Evolutionary conservation across 2,113 vertebrate species (phyloP), one percentile per base, ranked within the genome.

Genomic region (Tenrec ecaudatus): DNA sequence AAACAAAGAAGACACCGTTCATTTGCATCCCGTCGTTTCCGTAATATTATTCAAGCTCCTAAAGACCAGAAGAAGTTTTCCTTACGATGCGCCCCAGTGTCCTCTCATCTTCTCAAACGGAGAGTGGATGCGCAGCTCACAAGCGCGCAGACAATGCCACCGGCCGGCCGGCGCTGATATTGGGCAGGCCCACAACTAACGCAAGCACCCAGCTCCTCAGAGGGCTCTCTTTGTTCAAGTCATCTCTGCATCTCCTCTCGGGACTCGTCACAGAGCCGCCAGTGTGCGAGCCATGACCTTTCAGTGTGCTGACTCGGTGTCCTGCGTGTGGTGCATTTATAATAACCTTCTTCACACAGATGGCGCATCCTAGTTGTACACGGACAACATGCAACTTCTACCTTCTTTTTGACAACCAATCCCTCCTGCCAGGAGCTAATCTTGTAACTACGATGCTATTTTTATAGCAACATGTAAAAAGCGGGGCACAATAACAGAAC

Each of bases 131-230:
- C 88, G 31, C 73, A 87, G 78, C 68, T n/a, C 31, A 15, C 69
- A 36, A 5, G 1, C 23, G 58, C 0, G 66, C 0, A 3, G 60
- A 29, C n/a, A 77, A n/a, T 1, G 1, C 64, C 22, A 57, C 1
- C 0, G 1, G 66, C 25, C 8, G 4, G 25, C 20, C 53, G 62
- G 36, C 60, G 77, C 71, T 40, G 20, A 31, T 14, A 53, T 36
- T 62, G 22, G 60, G 60, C 60, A 62, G 60, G 6, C 12, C 9
- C 47, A 53, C 47, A 53, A 53, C 12, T 53, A 53, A 53, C 5
- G 47, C 47, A 14, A 53, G 9, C 47, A 53, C 4, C 1, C 1
- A 10, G 47, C 47, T 53, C 5, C 47, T 53, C 47, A 53, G 47
- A 53, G 47, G 47, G 47, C 47, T 53, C 12, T 10, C 47, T 53